Evolutionary conservation across 1,140 invertebrate species (phyloP).

Genomic region (Cherax quadricarinatus): DNA sequence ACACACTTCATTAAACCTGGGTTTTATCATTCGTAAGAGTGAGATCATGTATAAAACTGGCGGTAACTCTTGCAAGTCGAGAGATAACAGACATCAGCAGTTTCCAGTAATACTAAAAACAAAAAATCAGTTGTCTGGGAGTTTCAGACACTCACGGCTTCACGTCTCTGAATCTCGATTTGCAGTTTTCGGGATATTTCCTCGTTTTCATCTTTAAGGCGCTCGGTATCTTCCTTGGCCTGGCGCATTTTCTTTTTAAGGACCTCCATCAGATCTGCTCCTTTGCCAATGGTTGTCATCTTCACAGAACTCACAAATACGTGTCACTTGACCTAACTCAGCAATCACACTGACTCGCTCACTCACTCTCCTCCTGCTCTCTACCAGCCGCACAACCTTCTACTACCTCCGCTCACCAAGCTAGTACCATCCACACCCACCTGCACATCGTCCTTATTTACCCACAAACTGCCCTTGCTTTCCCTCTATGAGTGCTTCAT

Average conservation of each 20-base stretch:
- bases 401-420: constrained; percentile 61
- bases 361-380: constrained; percentile 24
- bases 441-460: background rate
- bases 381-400: constrained; percentile 50
- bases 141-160: constrained; percentile 69
- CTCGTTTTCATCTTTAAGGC: constrained; percentile 73
- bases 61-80: too few relatives aligned
- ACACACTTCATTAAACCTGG: background rate
- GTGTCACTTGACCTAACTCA: constrained; percentile 50
- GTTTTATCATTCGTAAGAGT: too few relatives aligned
- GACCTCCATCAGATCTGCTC: constrained; percentile 73
- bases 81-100: too few relatives aligned
- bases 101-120: too few relatives aligned
- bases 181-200: constrained; percentile 71
- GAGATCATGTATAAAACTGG: too few relatives aligned
- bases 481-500: background rate
- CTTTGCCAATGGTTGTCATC: constrained; percentile 73
- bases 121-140: too few relatives aligned
- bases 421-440: constrained; percentile 58
- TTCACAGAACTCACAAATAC: constrained; percentile 25
- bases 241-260: constrained; percentile 74
- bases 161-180: constrained; percentile 70
- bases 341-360: constrained; percentile 62
- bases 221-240: constrained; percentile 73
- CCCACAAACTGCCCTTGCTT: background rate